A percentile compares a stretch with the other conserved stretches of the same genome.
These are phyloP conservation scores for Agrenia bidenticulata DNA, from an alignment of 2,888 invertebrate species.

Conservation along the genomic window DNA sequence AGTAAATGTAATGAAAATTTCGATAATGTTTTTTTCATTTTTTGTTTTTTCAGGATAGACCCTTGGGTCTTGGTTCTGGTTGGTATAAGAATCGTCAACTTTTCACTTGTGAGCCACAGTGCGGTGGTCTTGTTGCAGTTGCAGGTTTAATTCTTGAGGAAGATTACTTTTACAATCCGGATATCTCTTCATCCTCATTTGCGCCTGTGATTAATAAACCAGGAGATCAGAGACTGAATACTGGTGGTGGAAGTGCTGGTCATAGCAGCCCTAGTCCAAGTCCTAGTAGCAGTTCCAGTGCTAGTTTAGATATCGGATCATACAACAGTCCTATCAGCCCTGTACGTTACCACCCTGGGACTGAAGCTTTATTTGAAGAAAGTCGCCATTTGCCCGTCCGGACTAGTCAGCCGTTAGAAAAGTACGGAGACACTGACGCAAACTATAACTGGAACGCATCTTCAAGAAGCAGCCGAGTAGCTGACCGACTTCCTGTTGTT, in stretches of 20 bases:
- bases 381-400: not conserved
- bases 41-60: slow-evolving; percentile 58
- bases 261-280: slow-evolving; percentile 37
- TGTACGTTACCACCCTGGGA: slow-evolving; percentile 6
- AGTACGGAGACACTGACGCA: not conserved
- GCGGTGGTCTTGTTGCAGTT: slow-evolving; percentile 52
- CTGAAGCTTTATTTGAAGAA: slow-evolving; percentile 1
- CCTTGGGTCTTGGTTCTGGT: slow-evolving; percentile 61
- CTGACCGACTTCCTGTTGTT: slow-evolving; percentile 27
- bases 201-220: slow-evolving; percentile 18
- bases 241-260: slow-evolving; percentile 32
- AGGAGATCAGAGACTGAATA: slow-evolving; percentile 29
- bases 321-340: slow-evolving; percentile 30
- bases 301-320: slow-evolving; percentile 41
- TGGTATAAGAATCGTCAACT: slow-evolving; percentile 59
- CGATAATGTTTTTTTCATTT: not conserved
- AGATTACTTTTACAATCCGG: slow-evolving; percentile 41
- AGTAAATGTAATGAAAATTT: not conserved
- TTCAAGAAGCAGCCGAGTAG: not conserved
- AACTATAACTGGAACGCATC: not conserved
- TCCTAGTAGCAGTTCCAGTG: slow-evolving; percentile 49
- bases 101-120: slow-evolving; percentile 54
- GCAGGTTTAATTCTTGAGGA: slow-evolving; percentile 51
- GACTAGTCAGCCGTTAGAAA: not conserved
- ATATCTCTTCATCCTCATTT: slow-evolving; percentile 29